Evolutionary conservation across 2,113 vertebrate species (phyloP).

Genomic region (Hippocampus comes): DNA sequence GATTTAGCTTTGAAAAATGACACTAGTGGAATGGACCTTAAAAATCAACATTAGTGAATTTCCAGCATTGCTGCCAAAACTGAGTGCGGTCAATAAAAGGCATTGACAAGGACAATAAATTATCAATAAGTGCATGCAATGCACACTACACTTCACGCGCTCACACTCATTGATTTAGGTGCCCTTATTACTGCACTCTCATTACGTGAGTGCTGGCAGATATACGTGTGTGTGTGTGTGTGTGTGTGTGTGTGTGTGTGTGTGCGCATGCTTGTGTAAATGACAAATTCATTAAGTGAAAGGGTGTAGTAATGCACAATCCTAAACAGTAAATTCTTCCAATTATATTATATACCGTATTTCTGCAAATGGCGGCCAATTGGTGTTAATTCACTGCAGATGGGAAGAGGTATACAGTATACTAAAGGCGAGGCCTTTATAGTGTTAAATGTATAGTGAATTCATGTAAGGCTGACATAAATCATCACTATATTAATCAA

Average conservation of each 20-base stretch:
- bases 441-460: too few relatives aligned
- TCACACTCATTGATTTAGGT: slow-evolving; percentile 50
- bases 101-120: background rate
- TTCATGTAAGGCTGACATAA: too few relatives aligned
- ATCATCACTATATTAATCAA: too few relatives aligned
- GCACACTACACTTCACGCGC: slow-evolving; percentile 11
- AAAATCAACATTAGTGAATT: background rate
- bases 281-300: background rate
- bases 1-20: too few relatives aligned
- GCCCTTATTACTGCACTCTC: slow-evolving; percentile 34
- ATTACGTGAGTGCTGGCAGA: background rate
- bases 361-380: background rate
- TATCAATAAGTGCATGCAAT: slow-evolving; percentile 1
- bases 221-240: background rate
- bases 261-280: background rate
- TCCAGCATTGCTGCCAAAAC: background rate
- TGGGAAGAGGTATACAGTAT: too few relatives aligned
- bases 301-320: background rate
- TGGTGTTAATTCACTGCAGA: background rate
- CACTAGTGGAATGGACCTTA: background rate
- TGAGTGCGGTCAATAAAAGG: background rate
- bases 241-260: background rate
- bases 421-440: too few relatives aligned
- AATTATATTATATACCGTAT: background rate
- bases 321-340: slow-evolving; percentile 23